Evolutionary conservation across 2,113 vertebrate genomes (phyloP).

Genomic region (Sialia sialis): DNA sequence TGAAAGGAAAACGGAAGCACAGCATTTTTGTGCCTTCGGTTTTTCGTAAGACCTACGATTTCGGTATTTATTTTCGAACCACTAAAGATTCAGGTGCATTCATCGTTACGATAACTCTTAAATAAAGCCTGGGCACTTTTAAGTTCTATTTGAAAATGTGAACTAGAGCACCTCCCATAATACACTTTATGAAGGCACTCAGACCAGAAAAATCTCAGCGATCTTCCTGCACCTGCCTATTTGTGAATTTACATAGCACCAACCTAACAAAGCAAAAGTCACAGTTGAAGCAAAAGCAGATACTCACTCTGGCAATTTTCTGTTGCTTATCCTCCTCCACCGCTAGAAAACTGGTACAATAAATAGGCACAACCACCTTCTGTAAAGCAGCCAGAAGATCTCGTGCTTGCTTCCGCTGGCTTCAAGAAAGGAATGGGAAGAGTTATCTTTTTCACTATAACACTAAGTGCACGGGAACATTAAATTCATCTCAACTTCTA

Average conservation of each 20-base stretch:
- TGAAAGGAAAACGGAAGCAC: not conserved
- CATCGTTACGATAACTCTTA: rapidly evolving
- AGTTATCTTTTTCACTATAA: not conserved
- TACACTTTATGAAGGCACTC: not conserved
- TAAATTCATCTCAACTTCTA: not conserved
- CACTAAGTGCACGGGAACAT: rapidly evolving
- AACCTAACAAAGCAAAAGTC: not conserved
- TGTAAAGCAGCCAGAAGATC: slow-evolving; percentile 94
- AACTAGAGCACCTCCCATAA: not conserved
- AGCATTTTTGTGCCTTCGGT: not conserved
- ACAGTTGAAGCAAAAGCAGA: not conserved
- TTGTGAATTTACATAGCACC: not conserved
- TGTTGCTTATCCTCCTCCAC: slow-evolving; percentile 99
- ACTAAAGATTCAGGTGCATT: not conserved
- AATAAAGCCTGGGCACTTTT: not conserved
- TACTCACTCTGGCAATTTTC: slow-evolving; percentile 89
- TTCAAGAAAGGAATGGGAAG: slow-evolving; percentile 43
- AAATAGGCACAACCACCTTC: slow-evolving; percentile 97
- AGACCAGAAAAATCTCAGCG: not conserved
- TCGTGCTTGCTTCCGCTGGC: slow-evolving; percentile 94
- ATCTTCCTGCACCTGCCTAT: not conserved
- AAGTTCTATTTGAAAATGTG: not conserved
- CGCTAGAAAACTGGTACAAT: slow-evolving; percentile 95
- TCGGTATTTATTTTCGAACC: not conserved
- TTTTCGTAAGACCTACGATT: not conserved